A percentile compares a stretch with the other conserved stretches of the same genome.
These are phyloP conservation scores for Microvelia longipes DNA, from an alignment of 1,140 invertebrate genomes.

Conservation along the genomic window DNA sequence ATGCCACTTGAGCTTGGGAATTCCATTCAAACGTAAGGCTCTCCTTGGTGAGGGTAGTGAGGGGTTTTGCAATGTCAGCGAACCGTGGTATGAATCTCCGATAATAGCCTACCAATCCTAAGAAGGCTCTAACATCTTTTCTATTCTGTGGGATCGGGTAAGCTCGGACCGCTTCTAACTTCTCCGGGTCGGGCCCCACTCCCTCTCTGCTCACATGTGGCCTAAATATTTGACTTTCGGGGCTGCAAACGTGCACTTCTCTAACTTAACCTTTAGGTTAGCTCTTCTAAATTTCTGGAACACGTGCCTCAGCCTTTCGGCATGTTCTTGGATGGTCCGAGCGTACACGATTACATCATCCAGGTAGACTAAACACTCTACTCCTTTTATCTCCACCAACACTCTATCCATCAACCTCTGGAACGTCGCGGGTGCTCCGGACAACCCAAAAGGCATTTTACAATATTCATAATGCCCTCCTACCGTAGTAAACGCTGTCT, in stretches of 20 bases:
- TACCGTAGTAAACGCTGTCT: conserved; percentile 33
- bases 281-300: conserved; percentile 16
- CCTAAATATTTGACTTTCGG: conserved; percentile 26
- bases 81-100: conserved; percentile 25
- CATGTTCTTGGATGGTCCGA: conserved; percentile 8
- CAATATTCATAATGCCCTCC: conserved; percentile 29
- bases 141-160: conserved; percentile 23
- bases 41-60: conserved; percentile 19
- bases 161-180: conserved; percentile 22
- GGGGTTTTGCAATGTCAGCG: conserved; percentile 21
- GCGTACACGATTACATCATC: conserved; percentile 16
- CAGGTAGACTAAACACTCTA: conserved; percentile 14
- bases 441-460: conserved; percentile 32
- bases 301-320: conserved; percentile 15
- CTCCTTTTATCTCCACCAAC: conserved; percentile 1
- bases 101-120: conserved; percentile 28
- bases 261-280: conserved; percentile 20
- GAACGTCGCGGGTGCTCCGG: conserved; percentile 31
- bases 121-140: conserved; percentile 26
- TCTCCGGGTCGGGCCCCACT: conserved; percentile 25
- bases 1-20: not conserved
- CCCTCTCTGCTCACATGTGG: conserved; percentile 25
- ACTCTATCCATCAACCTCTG: conserved; percentile 28
- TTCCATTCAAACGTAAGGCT: conserved; percentile 4
- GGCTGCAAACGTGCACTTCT: conserved; percentile 22